Evolutionary conservation across 2,797 vertebrate genomes (phyloP).

Genomic region (Antrozous pallidus): DNA sequence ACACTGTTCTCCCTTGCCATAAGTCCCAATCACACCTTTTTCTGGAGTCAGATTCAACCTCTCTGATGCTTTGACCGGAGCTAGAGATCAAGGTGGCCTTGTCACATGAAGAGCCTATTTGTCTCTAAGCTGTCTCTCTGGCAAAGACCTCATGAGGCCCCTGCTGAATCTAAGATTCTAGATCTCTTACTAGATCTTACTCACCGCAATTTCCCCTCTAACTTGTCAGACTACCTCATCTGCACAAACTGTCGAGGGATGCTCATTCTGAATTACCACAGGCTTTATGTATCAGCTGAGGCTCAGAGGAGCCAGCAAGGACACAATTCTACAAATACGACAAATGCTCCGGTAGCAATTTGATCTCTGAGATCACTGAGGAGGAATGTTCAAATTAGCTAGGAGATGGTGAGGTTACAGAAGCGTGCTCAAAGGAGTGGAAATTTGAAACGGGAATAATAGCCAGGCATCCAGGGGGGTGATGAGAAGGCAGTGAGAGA

Average conservation of each 20-base stretch:
- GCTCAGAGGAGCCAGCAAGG: neutral
- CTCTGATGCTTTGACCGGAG: neutral
- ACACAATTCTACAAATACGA: neutral
- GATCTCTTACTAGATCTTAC: neutral
- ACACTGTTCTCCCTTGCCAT: neutral
- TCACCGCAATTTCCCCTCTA: neutral
- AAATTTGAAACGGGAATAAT: neutral
- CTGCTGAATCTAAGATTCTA: constrained; percentile 28
- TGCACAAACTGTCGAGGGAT: neutral
- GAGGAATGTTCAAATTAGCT: neutral
- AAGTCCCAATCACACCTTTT: neutral
- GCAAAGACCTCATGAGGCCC: neutral
- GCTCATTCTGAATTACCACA: neutral
- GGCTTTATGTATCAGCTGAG: neutral
- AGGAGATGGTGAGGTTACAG: neutral
- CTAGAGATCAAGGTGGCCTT: neutral
- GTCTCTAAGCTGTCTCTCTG: constrained; percentile 30
- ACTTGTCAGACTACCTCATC: neutral
- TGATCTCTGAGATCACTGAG: neutral
- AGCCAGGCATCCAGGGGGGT: neutral
- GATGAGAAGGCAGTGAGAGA: neutral
- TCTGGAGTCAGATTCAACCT: constrained; percentile 1
- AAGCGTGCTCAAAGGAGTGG: neutral
- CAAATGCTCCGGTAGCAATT: neutral
- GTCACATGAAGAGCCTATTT: neutral